Percentiles rank a stretch among this genome's conserved stretches.
Evolutionary conservation across 1,140 invertebrate species (phyloP).

Genomic region (Trypoxylus dichotomus): DNA sequence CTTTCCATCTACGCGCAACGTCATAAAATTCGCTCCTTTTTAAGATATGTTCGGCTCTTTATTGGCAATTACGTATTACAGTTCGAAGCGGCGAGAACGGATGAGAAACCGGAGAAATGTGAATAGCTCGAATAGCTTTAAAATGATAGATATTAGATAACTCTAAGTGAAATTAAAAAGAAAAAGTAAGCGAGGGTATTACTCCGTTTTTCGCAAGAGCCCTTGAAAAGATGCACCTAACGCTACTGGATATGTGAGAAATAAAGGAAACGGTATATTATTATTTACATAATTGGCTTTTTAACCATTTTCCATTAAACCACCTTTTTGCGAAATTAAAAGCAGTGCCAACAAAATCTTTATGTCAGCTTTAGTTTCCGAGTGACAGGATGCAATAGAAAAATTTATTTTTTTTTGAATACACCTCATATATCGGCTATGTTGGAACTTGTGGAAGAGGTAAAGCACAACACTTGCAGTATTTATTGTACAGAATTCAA

Average conservation of each 20-base stretch:
- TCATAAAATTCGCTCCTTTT: slow-evolving; percentile 5
- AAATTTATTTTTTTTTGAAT: too few relatives aligned
- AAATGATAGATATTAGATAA: not conserved
- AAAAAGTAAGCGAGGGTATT: not conserved
- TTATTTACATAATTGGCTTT: not conserved
- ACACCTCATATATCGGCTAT: too few relatives aligned
- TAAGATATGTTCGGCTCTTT: not conserved
- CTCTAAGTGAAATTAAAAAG: not conserved
- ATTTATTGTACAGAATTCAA: too few relatives aligned
- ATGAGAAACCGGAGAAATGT: not conserved
- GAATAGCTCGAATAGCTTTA: not conserved
- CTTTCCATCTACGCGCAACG: not conserved
- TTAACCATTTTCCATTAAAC: too few relatives aligned
- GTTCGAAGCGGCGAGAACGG: not conserved
- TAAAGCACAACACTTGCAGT: too few relatives aligned
- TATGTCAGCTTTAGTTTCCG: too few relatives aligned
- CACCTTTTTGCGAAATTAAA: too few relatives aligned
- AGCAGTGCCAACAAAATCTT: too few relatives aligned
- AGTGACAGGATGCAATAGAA: too few relatives aligned
- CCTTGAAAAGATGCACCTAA: too few relatives aligned
- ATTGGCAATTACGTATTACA: not conserved
- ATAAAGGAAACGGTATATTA: not conserved
- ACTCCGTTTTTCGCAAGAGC: not conserved
- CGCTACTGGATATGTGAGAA: too few relatives aligned
- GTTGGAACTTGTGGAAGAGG: too few relatives aligned